A percentile compares a stretch with the other conserved stretches of the same genome.
These are phyloP conservation scores for Elgonia sp. DNA, from an alignment of 2,888 invertebrate genomes.

Conservation along the genomic window DNA sequence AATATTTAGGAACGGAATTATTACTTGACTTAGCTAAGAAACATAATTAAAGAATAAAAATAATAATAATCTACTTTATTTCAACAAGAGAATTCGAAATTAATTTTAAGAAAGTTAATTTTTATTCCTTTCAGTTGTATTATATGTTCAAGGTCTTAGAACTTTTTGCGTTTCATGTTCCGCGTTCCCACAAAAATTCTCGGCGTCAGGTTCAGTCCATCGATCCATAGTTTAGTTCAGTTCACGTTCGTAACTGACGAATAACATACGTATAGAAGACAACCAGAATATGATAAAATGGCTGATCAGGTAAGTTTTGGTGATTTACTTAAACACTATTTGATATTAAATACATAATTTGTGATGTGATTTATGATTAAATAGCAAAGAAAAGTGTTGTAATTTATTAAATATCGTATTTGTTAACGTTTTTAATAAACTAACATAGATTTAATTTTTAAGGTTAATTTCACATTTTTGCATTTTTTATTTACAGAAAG, in stretches of 20 bases:
- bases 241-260: neutral
- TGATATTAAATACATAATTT: neutral
- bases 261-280: neutral
- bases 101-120: no score
- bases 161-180: neutral
- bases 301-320: constrained; percentile 52
- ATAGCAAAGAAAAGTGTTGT: neutral
- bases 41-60: no score
- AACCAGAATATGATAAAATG: constrained; percentile 61
- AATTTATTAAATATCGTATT: neutral
- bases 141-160: no score
- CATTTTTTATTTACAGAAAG: constrained; percentile 57
- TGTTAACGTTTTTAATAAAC: neutral
- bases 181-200: neutral
- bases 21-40: no score
- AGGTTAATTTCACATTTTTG: constrained; percentile 36
- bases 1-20: no score
- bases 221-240: neutral
- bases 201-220: neutral
- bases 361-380: neutral
- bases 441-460: neutral
- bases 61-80: no score
- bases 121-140: no score
- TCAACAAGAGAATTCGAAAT: no score
- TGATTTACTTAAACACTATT: neutral